A percentile compares a stretch with the other conserved stretches of the same genome.
phyloP scores from a whole-genome alignment of 2,113 vertebrate genomes.

The Larimichthys polyactis region DNA sequence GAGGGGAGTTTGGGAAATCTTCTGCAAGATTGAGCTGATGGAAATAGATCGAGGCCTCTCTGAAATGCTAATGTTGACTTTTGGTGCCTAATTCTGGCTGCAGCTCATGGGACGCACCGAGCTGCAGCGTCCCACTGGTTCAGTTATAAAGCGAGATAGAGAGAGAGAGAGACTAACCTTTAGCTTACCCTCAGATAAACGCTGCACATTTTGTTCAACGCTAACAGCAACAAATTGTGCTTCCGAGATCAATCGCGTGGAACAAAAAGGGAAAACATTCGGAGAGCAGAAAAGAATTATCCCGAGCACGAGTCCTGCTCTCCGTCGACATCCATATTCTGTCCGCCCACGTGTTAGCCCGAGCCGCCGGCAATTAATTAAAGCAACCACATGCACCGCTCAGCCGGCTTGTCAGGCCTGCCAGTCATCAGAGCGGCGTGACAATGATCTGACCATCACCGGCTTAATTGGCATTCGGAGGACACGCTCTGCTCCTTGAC shows the following conservation, averaged over 20 bases:
- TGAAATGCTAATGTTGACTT: conserved; percentile 74
- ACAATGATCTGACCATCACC: conserved; percentile 68
- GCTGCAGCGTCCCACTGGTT: conserved; percentile 22
- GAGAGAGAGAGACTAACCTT: conserved; percentile 23
- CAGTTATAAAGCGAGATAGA: background rate
- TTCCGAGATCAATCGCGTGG: conserved; percentile 12
- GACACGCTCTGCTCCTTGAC: conserved; percentile 29
- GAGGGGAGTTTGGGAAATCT: conserved; percentile 40
- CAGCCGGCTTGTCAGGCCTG: conserved; percentile 60
- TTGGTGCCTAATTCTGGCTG: conserved; percentile 46
- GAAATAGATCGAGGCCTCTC: conserved; percentile 55
- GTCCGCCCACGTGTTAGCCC: conserved; percentile 41
- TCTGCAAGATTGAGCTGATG: conserved; percentile 49
- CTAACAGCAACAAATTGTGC: conserved; percentile 30
- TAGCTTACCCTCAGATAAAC: conserved; percentile 26
- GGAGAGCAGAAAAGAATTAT: conserved; percentile 25
- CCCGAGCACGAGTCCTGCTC: conserved; percentile 12
- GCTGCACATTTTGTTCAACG: background rate
- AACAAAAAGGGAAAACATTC: background rate
- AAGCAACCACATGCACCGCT: conserved; percentile 29
- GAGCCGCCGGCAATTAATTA: conserved; percentile 59
- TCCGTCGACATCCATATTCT: conserved; percentile 20
- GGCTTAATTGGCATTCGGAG: conserved; percentile 63
- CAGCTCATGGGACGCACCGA: background rate
- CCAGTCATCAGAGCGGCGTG: conserved; percentile 56